Base-by-base conservation (phyloP, 2,888 invertebrate genomes). In the Clunio marinus region DNA sequence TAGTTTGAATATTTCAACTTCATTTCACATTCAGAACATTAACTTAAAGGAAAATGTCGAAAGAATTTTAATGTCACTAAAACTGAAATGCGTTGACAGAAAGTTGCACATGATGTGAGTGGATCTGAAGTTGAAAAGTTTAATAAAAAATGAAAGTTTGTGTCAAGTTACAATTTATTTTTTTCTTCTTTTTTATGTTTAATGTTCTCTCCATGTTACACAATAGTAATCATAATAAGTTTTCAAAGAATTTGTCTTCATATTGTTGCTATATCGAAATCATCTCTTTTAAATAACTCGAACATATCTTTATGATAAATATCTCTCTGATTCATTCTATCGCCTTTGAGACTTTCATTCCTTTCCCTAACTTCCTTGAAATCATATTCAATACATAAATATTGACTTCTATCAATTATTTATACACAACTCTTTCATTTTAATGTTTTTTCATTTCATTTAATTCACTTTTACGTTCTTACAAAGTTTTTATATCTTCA, bases 141-240 rank as follows among this genome's bases (percentile, higher is more conserved):
- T 8, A 32, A 51, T 51, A 51, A 51, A 51, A 51, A 51, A 15
- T 22, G 22, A 51, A 32, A 51, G 20, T 22, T 41, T 41, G 41
- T 15, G 41, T 41, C 51, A 51, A 51, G 22, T 41, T 41, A 41
- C 41, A 32, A 32, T 8, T 8, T 32, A 51, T 13, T 51, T 51
- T 51, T 13, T 51, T 22, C 22, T n/a, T 51, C 51, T 51, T 51
- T 32, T 51, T 51, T 51, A 51, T 51, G 17, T 22, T 22, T 51
- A 51, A 51, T 51, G 51, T 17, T 22, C 22, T 51, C 51, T 22
- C 22, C 51, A 51, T 41, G 51, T 51, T 51, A 51, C 22, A 51
- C 51, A 51, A 51, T 51, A 51, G n/a, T n/a, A n/a, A n/a, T n/a
- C n/a, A n/a, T n/a, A n/a, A 51, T 51, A 51, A 22, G 17, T 51